Evolutionary conservation across 2,797 vertebrate genomes (phyloP).

Genomic region (Alexandromys oeconomus): DNA sequence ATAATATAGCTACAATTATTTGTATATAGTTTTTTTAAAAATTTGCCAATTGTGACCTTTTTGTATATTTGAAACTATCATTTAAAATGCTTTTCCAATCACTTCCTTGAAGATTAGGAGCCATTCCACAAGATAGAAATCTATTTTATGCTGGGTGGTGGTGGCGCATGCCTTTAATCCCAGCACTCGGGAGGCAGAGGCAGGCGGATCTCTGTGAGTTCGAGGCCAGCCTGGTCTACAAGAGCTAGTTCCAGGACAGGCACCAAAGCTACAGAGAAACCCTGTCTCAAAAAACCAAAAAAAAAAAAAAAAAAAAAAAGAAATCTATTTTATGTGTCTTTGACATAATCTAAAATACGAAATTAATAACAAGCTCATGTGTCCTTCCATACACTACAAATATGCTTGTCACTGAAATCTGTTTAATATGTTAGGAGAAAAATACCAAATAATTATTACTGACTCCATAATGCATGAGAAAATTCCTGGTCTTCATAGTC

Average conservation of each 20-base stretch:
- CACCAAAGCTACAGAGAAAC: too few species aligned
- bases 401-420: background rate
- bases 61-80: conserved; percentile 22
- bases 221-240: too few species aligned
- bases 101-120: conserved; percentile 36
- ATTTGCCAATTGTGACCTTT: background rate
- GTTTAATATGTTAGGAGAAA: background rate
- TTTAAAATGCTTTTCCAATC: background rate
- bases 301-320: too few species aligned
- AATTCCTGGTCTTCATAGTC: background rate
- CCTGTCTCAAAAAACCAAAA: too few species aligned
- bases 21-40: conserved; percentile 4
- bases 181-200: too few species aligned
- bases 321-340: background rate
- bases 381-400: background rate
- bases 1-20: background rate
- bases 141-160: background rate
- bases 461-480: background rate
- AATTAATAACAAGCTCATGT: background rate
- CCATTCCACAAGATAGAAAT: background rate
- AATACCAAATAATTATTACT: background rate
- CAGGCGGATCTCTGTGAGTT: too few species aligned
- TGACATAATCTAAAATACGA: conserved; percentile 31
- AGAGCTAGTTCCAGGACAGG: too few species aligned
- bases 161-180: too few species aligned